These are phyloP conservation scores for Beris morrisii DNA, from an alignment of 2,888 invertebrate genomes.

Conservation along the genomic window DNA sequence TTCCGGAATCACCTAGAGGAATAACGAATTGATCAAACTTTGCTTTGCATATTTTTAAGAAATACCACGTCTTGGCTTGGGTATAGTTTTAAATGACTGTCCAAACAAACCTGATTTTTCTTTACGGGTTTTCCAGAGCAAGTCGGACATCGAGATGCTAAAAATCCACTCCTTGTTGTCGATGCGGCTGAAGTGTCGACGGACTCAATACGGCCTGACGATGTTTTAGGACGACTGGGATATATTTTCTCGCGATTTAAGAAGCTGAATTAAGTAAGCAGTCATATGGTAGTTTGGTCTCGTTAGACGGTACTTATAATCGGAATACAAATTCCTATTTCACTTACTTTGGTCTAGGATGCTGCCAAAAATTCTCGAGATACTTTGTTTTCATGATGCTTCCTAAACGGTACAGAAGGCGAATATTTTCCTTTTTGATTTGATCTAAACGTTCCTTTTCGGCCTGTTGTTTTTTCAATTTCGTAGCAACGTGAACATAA, in stretches of 20 bases:
- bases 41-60: no score
- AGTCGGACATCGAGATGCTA: constrained; percentile 46
- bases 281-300: background rate
- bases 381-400: constrained; percentile 68
- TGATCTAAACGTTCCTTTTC: constrained; percentile 67
- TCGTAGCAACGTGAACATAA: constrained; percentile 67
- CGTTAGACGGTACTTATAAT: background rate
- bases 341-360: constrained; percentile 62
- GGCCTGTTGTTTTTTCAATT: constrained; percentile 69
- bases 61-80: background rate
- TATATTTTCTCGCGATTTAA: constrained; percentile 53
- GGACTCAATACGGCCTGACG: constrained; percentile 33
- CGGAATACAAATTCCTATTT: background rate
- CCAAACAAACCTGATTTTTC: constrained; percentile 44
- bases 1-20: constrained; percentile 50
- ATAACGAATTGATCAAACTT: constrained; percentile 18
- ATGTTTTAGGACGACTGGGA: constrained; percentile 45
- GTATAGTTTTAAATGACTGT: background rate
- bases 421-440: constrained; percentile 70
- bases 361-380: constrained; percentile 68
- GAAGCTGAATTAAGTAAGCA: constrained; percentile 44
- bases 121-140: constrained; percentile 50
- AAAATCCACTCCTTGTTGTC: constrained; percentile 2
- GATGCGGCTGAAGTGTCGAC: background rate
- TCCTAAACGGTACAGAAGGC: constrained; percentile 67